A percentile compares a stretch with the other conserved stretches of the same genome.
Conservation (phyloP, 2,113 vertebrate genomes). For the Rallus limicola region DNA sequence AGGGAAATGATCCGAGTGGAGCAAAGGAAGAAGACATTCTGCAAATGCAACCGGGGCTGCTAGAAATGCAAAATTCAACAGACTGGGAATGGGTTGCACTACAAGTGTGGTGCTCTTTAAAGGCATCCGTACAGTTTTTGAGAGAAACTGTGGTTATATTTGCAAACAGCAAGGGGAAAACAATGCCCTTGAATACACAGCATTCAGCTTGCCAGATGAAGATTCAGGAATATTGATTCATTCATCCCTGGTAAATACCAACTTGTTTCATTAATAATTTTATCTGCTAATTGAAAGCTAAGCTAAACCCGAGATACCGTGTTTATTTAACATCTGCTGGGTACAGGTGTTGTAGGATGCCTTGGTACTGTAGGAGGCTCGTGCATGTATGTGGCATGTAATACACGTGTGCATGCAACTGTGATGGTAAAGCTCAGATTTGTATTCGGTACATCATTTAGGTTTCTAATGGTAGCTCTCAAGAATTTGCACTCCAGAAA, state of each 20-base stretch:
- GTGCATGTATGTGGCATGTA: slow-evolving; percentile 21
- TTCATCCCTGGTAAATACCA: slow-evolving; percentile 83
- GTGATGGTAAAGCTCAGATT: neutral
- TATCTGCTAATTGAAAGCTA: slow-evolving; percentile 20
- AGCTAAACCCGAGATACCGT: neutral
- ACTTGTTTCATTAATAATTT: slow-evolving; percentile 69
- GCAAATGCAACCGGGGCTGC: slow-evolving; percentile 64
- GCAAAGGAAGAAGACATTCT: slow-evolving; percentile 70
- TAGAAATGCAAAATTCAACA: slow-evolving; percentile 78
- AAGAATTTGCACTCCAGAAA: neutral
- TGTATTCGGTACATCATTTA: neutral
- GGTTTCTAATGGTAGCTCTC: neutral
- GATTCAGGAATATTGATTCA: slow-evolving; percentile 84
- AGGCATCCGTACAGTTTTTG: slow-evolving; percentile 89
- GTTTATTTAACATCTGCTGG: neutral
- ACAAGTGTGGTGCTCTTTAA: slow-evolving; percentile 91
- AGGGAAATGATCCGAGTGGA: slow-evolving; percentile 58
- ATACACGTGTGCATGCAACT: neutral
- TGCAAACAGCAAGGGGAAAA: slow-evolving; percentile 88
- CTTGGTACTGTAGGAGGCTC: neutral
- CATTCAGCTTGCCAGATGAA: slow-evolving; percentile 83
- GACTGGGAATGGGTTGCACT: slow-evolving; percentile 92
- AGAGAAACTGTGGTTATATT: slow-evolving; percentile 94
- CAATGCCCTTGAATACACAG: slow-evolving; percentile 83
- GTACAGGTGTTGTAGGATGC: neutral